These are phyloP conservation scores for Micropoecilia bifurca DNA, from an alignment of 2,797 vertebrate species.

Conservation along the genomic window DNA sequence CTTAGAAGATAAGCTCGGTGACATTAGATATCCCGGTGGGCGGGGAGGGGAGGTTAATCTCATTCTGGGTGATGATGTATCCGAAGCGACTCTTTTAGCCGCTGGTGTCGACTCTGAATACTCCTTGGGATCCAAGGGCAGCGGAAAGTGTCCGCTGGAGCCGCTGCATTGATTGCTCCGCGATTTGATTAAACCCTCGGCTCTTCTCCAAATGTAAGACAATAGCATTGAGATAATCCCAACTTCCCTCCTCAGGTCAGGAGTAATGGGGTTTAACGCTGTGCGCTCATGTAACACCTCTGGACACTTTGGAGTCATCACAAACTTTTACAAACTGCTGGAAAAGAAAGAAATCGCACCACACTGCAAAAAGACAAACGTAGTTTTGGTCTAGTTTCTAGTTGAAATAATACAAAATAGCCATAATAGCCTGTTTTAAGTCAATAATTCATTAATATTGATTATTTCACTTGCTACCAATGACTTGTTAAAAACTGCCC, in stretches of 20 bases:
- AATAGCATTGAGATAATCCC: slow-evolving; percentile 78
- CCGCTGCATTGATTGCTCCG: slow-evolving; percentile 72
- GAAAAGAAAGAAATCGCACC: not conserved
- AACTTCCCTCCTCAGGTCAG: slow-evolving; percentile 73
- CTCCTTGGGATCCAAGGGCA: slow-evolving; percentile 77
- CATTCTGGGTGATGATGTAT: slow-evolving; percentile 75
- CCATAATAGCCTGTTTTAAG: no score
- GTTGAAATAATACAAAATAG: no score
- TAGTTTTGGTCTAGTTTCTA: no score
- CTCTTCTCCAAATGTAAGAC: slow-evolving; percentile 78
- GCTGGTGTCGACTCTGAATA: slow-evolving; percentile 66
- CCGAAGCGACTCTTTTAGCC: slow-evolving; percentile 75
- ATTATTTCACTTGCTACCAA: no score
- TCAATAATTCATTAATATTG: no score
- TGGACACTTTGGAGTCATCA: slow-evolving; percentile 48
- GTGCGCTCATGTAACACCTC: slow-evolving; percentile 56
- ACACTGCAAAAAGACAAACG: no score
- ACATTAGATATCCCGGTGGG: slow-evolving; percentile 78
- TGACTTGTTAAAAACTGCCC: no score
- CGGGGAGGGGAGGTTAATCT: slow-evolving; percentile 79
- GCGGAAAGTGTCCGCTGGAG: slow-evolving; percentile 65
- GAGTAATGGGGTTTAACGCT: slow-evolving; percentile 67
- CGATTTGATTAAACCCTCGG: slow-evolving; percentile 81
- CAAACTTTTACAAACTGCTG: slow-evolving; percentile 16
- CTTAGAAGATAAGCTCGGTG: slow-evolving; percentile 73